Base-by-base conservation (phyloP, 2,113 vertebrate species). In the Chrysochloris asiatica region DNA sequence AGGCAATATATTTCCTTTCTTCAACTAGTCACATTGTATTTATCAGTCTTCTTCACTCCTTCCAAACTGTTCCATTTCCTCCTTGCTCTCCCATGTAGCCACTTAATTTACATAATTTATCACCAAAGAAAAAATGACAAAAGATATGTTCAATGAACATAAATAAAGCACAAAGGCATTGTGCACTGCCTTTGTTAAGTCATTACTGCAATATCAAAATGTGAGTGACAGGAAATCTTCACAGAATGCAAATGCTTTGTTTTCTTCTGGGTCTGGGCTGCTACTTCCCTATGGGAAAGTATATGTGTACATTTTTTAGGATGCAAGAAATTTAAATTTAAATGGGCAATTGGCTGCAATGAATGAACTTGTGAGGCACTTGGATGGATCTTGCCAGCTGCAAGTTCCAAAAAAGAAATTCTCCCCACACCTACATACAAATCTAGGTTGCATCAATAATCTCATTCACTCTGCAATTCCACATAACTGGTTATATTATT, bases 91-190 rank as follows among this genome's bases (percentile, higher is more conserved):
- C 76, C 77, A 86, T 45, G 87, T 71, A 90, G n/a, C n/a, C n/a
- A 75, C n/a, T 89, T 45, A 86, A 79, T 88, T 76, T 86, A 80
- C 8, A 30, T 76, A 83, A 92, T 80, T 93, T 63, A 90, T 83
- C 38, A 83, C 43, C 83, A 73, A 89, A 72, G 69, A 86, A 84
- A 59, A 33, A 77, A 81, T 33, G 33, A 54, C 21, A 92, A 84
- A 78, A 94, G 79, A 85, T 30, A 22, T 36, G 7, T 24, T 36
- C 69, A 79, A 54, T 82, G 59, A 30, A 77, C 30, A 77, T 47
- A 83, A 95, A 90, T 61, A 65, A 89, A 81, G 36, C 47, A 41
- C 7, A 24, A 73, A 22, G 63, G 21, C 50, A 47, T 30, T 63
- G 38, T 52, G 45, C 9, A n/a, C 12, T 11, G 28, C 11, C n/a